These are phyloP conservation scores for Erpetoichthys calabaricus DNA, from an alignment of 2,797 vertebrate genomes.

Conservation along the genomic window DNA sequence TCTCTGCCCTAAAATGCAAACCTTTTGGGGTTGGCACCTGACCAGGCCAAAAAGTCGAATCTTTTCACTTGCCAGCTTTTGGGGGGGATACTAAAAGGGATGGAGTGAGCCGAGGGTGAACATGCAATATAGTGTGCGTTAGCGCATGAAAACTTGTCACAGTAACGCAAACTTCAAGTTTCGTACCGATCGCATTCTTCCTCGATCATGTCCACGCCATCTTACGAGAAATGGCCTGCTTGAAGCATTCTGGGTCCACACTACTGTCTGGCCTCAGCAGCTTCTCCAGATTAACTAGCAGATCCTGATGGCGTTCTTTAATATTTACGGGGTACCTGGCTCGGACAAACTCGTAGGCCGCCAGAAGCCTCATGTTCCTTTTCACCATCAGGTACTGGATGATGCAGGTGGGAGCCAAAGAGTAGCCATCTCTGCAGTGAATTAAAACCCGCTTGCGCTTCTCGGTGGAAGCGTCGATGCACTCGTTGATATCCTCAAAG, in stretches of 20 bases:
- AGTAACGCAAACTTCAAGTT: no score
- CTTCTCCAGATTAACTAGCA: constrained; percentile 57
- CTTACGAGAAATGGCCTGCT: constrained; percentile 60
- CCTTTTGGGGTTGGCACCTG: no score
- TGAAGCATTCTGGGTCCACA: constrained; percentile 48
- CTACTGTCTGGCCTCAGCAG: constrained; percentile 44
- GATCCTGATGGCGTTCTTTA: constrained; percentile 52
- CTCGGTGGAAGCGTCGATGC: constrained; percentile 50
- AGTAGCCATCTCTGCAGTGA: constrained; percentile 62
- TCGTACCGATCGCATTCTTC: no score
- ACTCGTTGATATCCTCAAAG: constrained; percentile 63
- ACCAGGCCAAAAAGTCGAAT: no score
- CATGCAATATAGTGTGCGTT: no score
- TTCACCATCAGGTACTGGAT: constrained; percentile 71
- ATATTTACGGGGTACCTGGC: constrained; percentile 58
- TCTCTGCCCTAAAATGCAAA: no score
- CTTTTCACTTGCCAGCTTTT: no score
- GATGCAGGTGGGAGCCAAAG: constrained; percentile 57
- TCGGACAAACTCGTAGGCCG: constrained; percentile 58
- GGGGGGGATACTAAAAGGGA: no score
- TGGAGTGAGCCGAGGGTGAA: no score
- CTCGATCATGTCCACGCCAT: constrained; percentile 51
- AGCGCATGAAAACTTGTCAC: no score
- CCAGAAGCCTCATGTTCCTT: constrained; percentile 60
- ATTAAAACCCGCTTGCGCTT: constrained; percentile 61